These are phyloP conservation scores for Amblyopsis hoosieri DNA, from an alignment of 2,797 vertebrate genomes.

Conservation along the genomic window DNA sequence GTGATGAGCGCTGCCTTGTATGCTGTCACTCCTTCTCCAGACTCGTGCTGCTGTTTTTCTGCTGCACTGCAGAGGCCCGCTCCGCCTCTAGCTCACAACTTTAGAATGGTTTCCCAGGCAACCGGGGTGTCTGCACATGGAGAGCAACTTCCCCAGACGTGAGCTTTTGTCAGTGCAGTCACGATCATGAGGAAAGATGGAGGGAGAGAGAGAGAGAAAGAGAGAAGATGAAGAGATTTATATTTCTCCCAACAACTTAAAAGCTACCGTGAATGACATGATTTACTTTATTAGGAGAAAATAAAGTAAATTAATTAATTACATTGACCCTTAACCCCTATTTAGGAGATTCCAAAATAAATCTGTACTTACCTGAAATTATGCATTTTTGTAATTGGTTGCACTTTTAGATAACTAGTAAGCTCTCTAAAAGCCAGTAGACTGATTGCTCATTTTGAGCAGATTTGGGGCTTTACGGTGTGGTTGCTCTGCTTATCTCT, in stretches of 20 bases:
- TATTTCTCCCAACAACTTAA: constrained; percentile 39
- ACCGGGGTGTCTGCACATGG: constrained; percentile 82
- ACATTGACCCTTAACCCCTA: too few species aligned
- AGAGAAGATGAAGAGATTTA: constrained; percentile 11
- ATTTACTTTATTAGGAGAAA: too few species aligned
- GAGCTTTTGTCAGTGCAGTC: constrained; percentile 81
- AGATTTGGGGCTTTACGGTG: too few species aligned
- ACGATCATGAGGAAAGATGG: constrained; percentile 70
- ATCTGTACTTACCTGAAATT: too few species aligned
- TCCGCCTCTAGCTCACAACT: constrained; percentile 76
- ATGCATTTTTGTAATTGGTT: too few species aligned
- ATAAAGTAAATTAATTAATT: too few species aligned
- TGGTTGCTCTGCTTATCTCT: too few species aligned
- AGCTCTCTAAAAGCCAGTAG: too few species aligned
- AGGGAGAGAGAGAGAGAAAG: constrained; percentile 26
- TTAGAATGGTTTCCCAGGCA: constrained; percentile 81
- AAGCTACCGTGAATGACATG: constrained; percentile 31
- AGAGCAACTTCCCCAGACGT: constrained; percentile 79
- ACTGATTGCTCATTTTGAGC: too few species aligned
- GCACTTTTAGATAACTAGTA: too few species aligned
- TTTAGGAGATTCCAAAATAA: too few species aligned
- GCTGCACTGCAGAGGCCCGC: constrained; percentile 82
- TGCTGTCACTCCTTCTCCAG: constrained; percentile 61
- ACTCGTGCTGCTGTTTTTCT: constrained; percentile 74
- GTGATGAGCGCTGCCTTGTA: constrained; percentile 52